Conservation (phyloP, 2,797 vertebrate genomes). For the Buceros bicornis region DNA sequence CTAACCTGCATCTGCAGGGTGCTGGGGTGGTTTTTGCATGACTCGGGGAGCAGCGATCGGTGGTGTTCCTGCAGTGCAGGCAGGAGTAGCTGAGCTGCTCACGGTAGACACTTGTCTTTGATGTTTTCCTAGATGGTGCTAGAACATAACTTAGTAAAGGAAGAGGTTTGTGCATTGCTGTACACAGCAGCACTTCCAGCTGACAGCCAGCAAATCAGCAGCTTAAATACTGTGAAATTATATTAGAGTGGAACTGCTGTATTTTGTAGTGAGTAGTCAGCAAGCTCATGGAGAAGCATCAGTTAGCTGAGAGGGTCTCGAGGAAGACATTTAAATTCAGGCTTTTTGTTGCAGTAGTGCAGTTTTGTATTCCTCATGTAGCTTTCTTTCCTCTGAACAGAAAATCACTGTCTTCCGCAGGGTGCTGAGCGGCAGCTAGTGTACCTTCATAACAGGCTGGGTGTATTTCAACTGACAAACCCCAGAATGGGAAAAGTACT, state of each 20-base stretch:
- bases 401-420: not conserved
- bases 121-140: not conserved
- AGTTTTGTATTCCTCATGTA: not conserved
- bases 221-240: not conserved
- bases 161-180: rapidly evolving
- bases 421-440: not conserved
- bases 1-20: not conserved
- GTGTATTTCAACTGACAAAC: not conserved
- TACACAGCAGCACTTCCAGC: not conserved
- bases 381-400: not conserved
- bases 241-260: not conserved
- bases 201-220: not conserved
- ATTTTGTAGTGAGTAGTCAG: not conserved
- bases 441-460: not conserved
- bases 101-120: not conserved
- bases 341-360: not conserved
- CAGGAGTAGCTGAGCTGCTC: not conserved
- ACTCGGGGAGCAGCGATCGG: not conserved
- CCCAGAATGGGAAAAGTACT: not conserved
- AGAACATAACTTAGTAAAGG: not conserved
- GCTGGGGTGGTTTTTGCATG: not conserved
- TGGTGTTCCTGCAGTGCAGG: not conserved
- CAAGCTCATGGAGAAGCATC: not conserved
- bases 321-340: not conserved
- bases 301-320: not conserved